Evolutionary conservation across 2,888 invertebrate species (phyloP).

Genomic region (Dorcus hopei): DNA sequence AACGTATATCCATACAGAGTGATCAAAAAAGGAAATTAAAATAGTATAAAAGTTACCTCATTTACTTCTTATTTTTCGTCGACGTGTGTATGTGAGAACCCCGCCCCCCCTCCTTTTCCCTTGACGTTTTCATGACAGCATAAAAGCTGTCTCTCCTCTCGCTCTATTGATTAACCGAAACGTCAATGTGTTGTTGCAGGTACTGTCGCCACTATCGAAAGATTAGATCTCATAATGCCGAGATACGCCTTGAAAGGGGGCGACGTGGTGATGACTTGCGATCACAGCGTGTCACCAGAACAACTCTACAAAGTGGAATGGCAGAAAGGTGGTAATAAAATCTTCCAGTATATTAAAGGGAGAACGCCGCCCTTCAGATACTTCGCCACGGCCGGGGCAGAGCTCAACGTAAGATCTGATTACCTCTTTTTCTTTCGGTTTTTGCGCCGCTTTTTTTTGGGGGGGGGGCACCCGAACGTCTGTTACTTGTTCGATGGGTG

Average conservation of each 20-base stretch:
- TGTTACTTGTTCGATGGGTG: no score
- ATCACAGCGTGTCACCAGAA: constrained; percentile 71
- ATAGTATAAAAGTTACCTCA: no score
- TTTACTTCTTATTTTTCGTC: no score
- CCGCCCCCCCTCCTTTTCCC: no score
- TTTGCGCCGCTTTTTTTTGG: no score
- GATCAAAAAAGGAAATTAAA: no score
- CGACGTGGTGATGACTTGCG: constrained; percentile 69
- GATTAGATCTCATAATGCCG: constrained; percentile 48
- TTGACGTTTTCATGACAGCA: no score
- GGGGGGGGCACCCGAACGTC: no score
- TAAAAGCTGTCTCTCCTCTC: no score
- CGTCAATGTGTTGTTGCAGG: constrained; percentile 34
- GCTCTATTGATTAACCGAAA: not conserved
- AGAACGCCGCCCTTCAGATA: constrained; percentile 71
- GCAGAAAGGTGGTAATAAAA: constrained; percentile 67
- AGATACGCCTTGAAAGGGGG: constrained; percentile 70
- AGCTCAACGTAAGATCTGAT: constrained; percentile 66
- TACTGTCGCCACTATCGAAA: constrained; percentile 42
- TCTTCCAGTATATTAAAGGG: constrained; percentile 77
- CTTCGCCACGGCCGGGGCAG: constrained; percentile 67
- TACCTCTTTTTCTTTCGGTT: no score
- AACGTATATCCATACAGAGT: no score
- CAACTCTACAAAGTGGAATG: constrained; percentile 78
- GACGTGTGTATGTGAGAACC: no score